These are phyloP conservation scores for Oxygymnocypris stewartii DNA, from an alignment of 2,113 vertebrate species.

Conservation along the genomic window DNA sequence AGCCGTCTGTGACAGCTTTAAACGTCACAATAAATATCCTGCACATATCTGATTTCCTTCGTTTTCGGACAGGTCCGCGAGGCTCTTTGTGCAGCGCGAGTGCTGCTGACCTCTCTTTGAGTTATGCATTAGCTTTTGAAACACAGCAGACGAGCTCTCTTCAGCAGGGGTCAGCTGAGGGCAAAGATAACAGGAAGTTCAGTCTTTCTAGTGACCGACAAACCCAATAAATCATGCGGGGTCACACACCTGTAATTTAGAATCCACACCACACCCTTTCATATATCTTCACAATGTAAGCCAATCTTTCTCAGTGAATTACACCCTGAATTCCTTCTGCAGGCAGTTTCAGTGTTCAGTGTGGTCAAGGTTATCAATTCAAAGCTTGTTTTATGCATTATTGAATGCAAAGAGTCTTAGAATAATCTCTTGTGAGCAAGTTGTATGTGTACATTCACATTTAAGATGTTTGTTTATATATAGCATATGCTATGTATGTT, in stretches of 20 bases:
- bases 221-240: constrained; percentile 34
- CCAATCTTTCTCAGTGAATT: neutral
- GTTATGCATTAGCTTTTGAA: constrained; percentile 28
- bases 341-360: neutral
- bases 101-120: neutral
- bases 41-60: neutral
- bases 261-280: constrained; percentile 40
- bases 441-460: neutral
- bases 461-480: neutral
- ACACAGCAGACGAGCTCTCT: constrained; percentile 3
- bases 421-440: neutral
- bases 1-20: neutral
- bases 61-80: neutral
- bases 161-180: constrained; percentile 30
- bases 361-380: neutral
- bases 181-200: constrained; percentile 47
- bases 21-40: neutral
- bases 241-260: constrained; percentile 41
- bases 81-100: neutral
- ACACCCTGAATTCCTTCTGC: neutral
- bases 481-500: neutral
- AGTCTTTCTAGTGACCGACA: constrained; percentile 32
- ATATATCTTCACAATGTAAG: constrained; percentile 11
- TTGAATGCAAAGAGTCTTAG: neutral
- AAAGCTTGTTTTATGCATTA: constrained; percentile 1